Conservation (phyloP, 2,888 invertebrate genomes). For the Rhagophthalmus giganteus region DNA sequence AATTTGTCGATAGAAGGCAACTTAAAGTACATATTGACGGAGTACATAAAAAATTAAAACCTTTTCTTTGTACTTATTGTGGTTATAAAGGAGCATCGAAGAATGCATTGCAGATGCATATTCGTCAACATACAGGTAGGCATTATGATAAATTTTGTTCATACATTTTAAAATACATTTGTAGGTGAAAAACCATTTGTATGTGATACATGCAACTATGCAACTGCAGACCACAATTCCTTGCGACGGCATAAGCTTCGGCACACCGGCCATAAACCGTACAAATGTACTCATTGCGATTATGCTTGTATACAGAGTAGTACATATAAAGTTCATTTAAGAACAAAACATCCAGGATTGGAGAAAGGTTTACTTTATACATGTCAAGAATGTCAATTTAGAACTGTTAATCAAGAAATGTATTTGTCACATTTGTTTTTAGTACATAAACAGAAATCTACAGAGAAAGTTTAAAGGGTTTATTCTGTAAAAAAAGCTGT, state of each 20-base stretch:
- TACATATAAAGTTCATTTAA: slow-evolving; percentile 75
- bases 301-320: slow-evolving; percentile 82
- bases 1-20: slow-evolving; percentile 60
- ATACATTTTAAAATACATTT: slow-evolving; percentile 28
- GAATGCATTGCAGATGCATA: slow-evolving; percentile 67
- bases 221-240: slow-evolving; percentile 79
- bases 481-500: too few relatives aligned
- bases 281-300: slow-evolving; percentile 77
- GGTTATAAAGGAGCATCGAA: slow-evolving; percentile 68
- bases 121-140: slow-evolving; percentile 71
- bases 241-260: slow-evolving; percentile 76
- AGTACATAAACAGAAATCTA: slow-evolving; percentile 55
- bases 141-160: too few relatives aligned
- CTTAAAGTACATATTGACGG: slow-evolving; percentile 61
- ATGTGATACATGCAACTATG: slow-evolving; percentile 73
- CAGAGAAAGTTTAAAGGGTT: not conserved
- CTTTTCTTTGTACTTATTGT: slow-evolving; percentile 69
- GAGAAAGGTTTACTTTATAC: slow-evolving; percentile 65
- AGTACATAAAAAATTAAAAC: slow-evolving; percentile 70
- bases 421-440: slow-evolving; percentile 61
- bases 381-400: slow-evolving; percentile 65
- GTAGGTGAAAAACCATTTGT: slow-evolving; percentile 76
- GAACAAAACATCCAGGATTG: slow-evolving; percentile 75
- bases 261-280: slow-evolving; percentile 74
- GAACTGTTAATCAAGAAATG: slow-evolving; percentile 67